Base-by-base conservation (phyloP, 2,888 invertebrate genomes). In the Patella pellucida region DNA sequence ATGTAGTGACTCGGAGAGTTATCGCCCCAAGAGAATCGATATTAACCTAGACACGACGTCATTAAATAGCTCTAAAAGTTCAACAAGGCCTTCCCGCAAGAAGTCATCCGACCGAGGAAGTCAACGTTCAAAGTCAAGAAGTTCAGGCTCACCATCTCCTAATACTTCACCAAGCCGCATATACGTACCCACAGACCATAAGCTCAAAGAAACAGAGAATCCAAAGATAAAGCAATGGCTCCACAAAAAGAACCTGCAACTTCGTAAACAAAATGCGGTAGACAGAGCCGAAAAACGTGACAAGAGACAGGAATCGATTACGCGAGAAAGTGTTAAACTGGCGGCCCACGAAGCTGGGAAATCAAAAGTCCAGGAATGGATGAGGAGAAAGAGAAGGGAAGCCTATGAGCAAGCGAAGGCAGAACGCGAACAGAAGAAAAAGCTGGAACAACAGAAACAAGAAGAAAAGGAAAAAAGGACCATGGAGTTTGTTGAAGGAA, bases 281-380 rank as follows among this genome's bases (percentile, higher is more conserved):
- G 85, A 87, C 52, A 82, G 81, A 62, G 77, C 75, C 31, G 85
- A 84, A 72, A 85, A 84, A 68, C 79, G 82, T 23, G 81, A 83
- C 52, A 84, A 86, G 76, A 78, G 86, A 56, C 80, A 83, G 15
- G 79, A 83, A 68, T 71, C 82, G 69, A 80, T 84, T 19, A 79
- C 81, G 67, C 81, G 84, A 77, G 82, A 80, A 52, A 82, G 83
- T 73, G 81, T 83, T 50, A 83, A 81, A 75, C 79, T 83, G 69
- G 82, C 83, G 68, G 78, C 75, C 56, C 76, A 77, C 15, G 73
- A 83, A 15, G 78, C 81, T 62, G 85, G 85, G 2, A 79, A 84
- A 56, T 82, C 85, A 72, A 74, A 76, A 1, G 85, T 85, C 2
- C 81, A 85, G 72, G 78, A 83, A 72, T 87, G 87, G 88, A 84